These are phyloP conservation scores for Carettochelys insculpta DNA, from an alignment of 2,113 vertebrate species.

Conservation along the genomic window DNA sequence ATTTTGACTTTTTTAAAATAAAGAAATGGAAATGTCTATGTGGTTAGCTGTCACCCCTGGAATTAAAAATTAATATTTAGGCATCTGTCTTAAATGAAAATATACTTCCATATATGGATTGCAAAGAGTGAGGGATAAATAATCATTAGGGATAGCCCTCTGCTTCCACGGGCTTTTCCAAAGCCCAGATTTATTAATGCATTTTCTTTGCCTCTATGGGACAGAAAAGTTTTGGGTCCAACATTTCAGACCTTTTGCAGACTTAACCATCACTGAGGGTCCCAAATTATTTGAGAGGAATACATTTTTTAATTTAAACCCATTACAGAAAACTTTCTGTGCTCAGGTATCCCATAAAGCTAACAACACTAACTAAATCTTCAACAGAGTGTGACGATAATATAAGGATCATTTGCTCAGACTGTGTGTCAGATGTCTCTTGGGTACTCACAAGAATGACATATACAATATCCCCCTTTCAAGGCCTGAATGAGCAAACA, in stretches of 20 bases:
- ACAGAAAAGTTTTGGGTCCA: too few species aligned
- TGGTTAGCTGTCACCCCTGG: background rate
- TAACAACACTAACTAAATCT: background rate
- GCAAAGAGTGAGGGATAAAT: background rate
- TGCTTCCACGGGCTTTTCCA: background rate
- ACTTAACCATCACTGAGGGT: background rate
- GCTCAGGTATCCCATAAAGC: background rate
- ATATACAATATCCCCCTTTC: background rate
- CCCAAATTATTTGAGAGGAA: background rate
- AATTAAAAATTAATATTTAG: background rate
- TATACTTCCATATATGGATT: background rate
- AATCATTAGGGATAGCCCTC: background rate
- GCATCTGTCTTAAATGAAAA: background rate
- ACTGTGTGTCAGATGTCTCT: background rate
- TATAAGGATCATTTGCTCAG: slow-evolving; percentile 31
- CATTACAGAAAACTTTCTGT: background rate
- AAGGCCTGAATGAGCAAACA: background rate
- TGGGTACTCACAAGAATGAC: background rate
- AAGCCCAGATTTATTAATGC: background rate
- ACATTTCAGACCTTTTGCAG: background rate
- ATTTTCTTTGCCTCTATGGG: background rate
- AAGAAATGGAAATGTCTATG: background rate
- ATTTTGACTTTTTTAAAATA: background rate
- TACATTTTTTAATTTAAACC: background rate
- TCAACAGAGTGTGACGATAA: background rate